Evolutionary conservation across 2,113 vertebrate genomes (phyloP).

Genomic region (Epinephelus cyanopodus): DNA sequence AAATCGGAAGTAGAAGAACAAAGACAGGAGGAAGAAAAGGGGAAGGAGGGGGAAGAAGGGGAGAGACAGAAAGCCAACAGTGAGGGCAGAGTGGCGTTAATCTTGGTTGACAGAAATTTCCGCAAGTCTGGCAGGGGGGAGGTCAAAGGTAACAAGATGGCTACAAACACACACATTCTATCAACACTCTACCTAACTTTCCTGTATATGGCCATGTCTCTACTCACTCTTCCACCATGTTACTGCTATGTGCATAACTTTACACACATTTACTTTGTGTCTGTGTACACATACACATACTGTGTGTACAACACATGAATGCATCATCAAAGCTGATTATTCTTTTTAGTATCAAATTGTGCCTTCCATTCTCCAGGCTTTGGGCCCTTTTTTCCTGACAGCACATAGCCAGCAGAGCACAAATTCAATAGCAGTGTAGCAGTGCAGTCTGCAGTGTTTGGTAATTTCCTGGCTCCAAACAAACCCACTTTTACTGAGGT

Average conservation of each 20-base stretch:
- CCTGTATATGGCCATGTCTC: background rate
- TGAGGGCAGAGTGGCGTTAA: slow-evolving; percentile 51
- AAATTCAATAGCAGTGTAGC: background rate
- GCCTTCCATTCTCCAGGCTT: background rate
- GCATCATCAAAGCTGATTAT: background rate
- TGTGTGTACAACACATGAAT: background rate
- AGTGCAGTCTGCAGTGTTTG: background rate
- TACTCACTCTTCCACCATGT: background rate
- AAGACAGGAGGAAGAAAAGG: slow-evolving; percentile 12
- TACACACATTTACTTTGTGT: background rate
- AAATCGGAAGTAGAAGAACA: slow-evolving; percentile 15
- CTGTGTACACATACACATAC: background rate
- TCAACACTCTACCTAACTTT: slow-evolving; percentile 13
- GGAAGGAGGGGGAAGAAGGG: background rate
- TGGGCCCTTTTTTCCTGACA: background rate
- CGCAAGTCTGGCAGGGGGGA: slow-evolving; percentile 49
- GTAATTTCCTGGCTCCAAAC: background rate
- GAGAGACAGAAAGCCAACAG: slow-evolving; percentile 27
- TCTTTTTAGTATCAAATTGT: background rate
- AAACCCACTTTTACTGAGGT: background rate
- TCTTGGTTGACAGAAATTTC: slow-evolving; percentile 72
- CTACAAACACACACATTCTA: slow-evolving; percentile 54
- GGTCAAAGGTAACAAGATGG: slow-evolving; percentile 60
- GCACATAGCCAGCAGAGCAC: background rate
- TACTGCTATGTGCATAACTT: background rate